Base-by-base conservation (phyloP, 2,113 vertebrate genomes). In the Heptranchias perlo region DNA sequence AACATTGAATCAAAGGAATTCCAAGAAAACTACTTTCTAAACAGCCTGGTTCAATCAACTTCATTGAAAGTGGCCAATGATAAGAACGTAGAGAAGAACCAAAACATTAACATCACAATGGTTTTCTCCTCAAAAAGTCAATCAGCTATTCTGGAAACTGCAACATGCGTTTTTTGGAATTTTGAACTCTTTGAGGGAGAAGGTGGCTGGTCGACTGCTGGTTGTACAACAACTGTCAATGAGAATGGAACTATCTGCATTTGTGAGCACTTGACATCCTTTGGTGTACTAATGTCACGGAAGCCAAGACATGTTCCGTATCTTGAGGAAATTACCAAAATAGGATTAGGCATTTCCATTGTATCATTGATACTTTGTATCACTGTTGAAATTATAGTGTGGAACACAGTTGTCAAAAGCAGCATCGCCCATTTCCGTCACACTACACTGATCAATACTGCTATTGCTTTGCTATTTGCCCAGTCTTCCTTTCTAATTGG, bases 151-250 rank as follows among this genome's bases (percentile, higher is more conserved):
- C 39, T 1, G 39, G 14, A 67, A 39, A 28, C 93, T 47, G 93
- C 93, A 94, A 65, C 0, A 23, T 94, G 93, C 49, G 93, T 94
- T 4, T 94, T 94, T 44, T 94, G 93, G 93, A 2, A 67, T 94
- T 47, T 39, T 39, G 4, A 0, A 4, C 35, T 92, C 52, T 61
- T 61, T 47, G 13, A 92, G 0, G 5, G n/a, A 0, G 1, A 49
- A 94, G 10, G n/a, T 11, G 39, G 62, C 64, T 94, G 93, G 93
- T 94, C 93, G 44, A 0, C 8, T 47, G 18, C 49, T 14, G 93
- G 93, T 47, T 94, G 93, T 65, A 4, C 44, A 11, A 8, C 93
- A 25, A 0, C 0, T 10, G 14, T 8, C 16, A 49, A 1, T 67
- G 39, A 47, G 23, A 67, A 49, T 47, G 62, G 35, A 65, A 94